Evolutionary conservation across 1,140 invertebrate genomes (phyloP), one percentile per base, ranked within the genome.

Genomic region (Meteorus sp.): DNA sequence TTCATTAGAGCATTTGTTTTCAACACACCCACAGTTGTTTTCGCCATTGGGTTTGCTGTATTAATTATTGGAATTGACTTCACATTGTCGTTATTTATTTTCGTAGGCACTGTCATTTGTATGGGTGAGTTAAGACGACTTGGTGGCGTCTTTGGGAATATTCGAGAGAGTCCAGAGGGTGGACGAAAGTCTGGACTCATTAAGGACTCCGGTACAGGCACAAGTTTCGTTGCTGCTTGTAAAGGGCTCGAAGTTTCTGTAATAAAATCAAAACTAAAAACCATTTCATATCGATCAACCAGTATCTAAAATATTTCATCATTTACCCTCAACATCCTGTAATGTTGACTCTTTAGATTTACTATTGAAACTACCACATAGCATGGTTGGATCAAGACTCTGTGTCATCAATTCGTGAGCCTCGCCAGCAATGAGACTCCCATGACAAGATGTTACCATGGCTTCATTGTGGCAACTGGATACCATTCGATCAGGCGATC

Each of bases 141-240:
- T 17, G 74, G 65, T 20, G 73, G 72, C 7, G 74, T 74, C 53
- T 76, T 77, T 20, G 69, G 65, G 50, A 77, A 59, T 43, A 78
- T 66, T 47, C 72, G 63, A 19, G 71, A 74, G 2, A 78, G 62
- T 25, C 76, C 76, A 5, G 74, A 77, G 13, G 81, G 71, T 57
- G 86, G 84, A 64, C 86, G 80, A 69, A 90, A 90, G 74, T 92
- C 89, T 2, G 90, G 91, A 74, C 89, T 92, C 87, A 92, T 91
- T 0, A 92, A 76, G 0, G 89, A 90, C 70, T 94, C 91, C 6
- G 91, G 90, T 29, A 93, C 90, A 2, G 91, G 91, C 1, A 94
- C 88, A 78, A 93, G 86, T 76, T 91, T 92, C 0, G 89, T 90
- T 35, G 90, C 88, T 33, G 90, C 89, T 70, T 89, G 88, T 47